Evolutionary conservation across 2,797 vertebrate species (phyloP).

Genomic region (Peromyscus eremicus): DNA sequence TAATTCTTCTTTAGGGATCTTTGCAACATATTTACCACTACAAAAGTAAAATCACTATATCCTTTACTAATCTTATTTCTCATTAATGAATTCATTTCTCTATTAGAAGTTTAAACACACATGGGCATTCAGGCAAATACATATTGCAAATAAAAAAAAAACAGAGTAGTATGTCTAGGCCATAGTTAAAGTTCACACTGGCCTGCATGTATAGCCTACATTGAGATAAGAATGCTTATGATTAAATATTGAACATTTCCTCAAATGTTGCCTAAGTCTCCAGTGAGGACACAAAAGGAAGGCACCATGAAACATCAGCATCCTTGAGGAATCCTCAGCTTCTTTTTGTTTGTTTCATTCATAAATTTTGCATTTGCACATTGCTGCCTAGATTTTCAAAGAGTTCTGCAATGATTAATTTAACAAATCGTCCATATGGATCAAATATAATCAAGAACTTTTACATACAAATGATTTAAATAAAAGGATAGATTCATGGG

Average conservation of each 20-base stretch:
- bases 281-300: conserved; percentile 72
- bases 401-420: conserved; percentile 79
- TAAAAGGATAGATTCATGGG: conserved; percentile 31
- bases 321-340: conserved; percentile 78
- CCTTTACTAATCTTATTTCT: conserved; percentile 1
- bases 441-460: conserved; percentile 69
- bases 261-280: conserved; percentile 74
- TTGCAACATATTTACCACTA: neutral
- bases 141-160: neutral
- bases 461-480: conserved; percentile 54
- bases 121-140: conserved; percentile 24
- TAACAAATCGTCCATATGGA: conserved; percentile 72
- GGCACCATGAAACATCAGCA: conserved; percentile 67
- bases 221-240: conserved; percentile 71
- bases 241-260: conserved; percentile 83
- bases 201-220: conserved; percentile 5
- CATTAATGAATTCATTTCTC: conserved; percentile 15
- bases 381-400: conserved; percentile 81
- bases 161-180: neutral
- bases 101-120: conserved; percentile 53
- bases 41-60: conserved; percentile 34
- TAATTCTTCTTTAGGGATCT: neutral
- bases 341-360: conserved; percentile 78
- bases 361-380: conserved; percentile 83
- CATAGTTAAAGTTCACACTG: conserved; percentile 2